Evolutionary conservation across 2,113 vertebrate species (phyloP).

Genomic region (Oreochromis spilurus): DNA sequence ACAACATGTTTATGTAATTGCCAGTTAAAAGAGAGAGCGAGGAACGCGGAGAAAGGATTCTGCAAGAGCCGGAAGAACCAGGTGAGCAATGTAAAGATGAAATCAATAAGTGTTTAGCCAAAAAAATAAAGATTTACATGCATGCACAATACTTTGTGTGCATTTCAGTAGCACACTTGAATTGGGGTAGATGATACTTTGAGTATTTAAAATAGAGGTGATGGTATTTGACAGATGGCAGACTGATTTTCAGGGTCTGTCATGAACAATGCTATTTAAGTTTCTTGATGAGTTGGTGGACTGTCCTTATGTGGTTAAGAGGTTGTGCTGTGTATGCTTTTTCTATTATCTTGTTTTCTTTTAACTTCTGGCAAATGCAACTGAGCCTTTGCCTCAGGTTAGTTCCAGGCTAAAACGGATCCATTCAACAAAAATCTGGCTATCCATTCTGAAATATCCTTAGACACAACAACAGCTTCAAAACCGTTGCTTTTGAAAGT

Average conservation of each 20-base stretch:
- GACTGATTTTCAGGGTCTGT: not conserved
- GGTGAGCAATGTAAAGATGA: not conserved
- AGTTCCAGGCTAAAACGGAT: not conserved
- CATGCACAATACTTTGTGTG: not conserved
- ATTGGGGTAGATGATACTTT: too few relatives aligned
- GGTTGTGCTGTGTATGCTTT: not conserved
- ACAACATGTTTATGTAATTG: not conserved
- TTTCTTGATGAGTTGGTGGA: not conserved
- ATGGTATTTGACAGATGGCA: not conserved
- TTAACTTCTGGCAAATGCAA: not conserved
- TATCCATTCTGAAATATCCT: not conserved
- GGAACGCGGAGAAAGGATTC: rapidly evolving
- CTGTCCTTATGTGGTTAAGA: not conserved
- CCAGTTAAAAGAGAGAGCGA: not conserved
- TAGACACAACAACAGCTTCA: not conserved
- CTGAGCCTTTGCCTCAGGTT: not conserved
- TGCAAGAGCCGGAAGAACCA: not conserved
- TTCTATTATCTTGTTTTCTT: not conserved
- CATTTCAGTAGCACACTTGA: not conserved
- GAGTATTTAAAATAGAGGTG: not conserved
- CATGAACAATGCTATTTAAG: not conserved
- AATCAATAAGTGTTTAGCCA: not conserved
- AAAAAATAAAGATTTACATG: not conserved
- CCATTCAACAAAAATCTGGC: not conserved
- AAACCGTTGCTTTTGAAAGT: not conserved